phyloP scores from a whole-genome alignment of 1,140 invertebrate genomes.

The Drosophila pseudoobscura region DNA sequence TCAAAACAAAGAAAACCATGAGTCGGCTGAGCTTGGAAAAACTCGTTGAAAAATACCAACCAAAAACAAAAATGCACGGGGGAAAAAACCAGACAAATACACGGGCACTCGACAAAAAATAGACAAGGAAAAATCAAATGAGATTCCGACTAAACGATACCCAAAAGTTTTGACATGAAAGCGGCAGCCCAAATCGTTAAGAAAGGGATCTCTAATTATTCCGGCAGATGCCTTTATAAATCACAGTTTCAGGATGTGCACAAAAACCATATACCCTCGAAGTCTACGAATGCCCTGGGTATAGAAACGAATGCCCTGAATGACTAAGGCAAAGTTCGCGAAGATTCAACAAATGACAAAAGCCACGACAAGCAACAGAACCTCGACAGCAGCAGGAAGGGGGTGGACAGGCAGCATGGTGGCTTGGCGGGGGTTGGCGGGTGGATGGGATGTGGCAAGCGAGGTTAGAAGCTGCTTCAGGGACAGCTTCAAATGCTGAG shows the following conservation, averaged over 20 bases:
- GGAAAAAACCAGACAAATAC: constrained; percentile 9
- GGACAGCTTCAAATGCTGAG: constrained; percentile 27
- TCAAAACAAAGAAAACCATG: constrained; percentile 75
- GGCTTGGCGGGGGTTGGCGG: not conserved
- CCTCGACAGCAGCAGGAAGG: constrained; percentile 33
- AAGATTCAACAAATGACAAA: constrained; percentile 78
- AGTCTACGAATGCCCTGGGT: no score
- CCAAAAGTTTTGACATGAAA: not conserved
- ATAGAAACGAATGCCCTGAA: constrained; percentile 50
- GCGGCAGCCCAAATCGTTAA: no score
- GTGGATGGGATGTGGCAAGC: not conserved
- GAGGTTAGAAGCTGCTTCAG: constrained; percentile 1
- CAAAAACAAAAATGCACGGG: not conserved
- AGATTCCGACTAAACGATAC: not conserved
- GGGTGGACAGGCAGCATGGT: not conserved
- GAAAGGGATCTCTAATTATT: no score
- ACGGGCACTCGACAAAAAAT: not conserved
- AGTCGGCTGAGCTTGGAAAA: constrained; percentile 49
- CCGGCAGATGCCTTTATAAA: not conserved
- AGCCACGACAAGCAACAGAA: constrained; percentile 53
- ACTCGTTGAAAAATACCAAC: constrained; percentile 45
- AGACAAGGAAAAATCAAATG: not conserved
- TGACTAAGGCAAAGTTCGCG: constrained; percentile 67
- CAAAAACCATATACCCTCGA: no score
- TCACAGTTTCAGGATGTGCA: no score